phyloP scores from a whole-genome alignment of 2,797 vertebrate species.

The Apogon hyalosoma region DNA sequence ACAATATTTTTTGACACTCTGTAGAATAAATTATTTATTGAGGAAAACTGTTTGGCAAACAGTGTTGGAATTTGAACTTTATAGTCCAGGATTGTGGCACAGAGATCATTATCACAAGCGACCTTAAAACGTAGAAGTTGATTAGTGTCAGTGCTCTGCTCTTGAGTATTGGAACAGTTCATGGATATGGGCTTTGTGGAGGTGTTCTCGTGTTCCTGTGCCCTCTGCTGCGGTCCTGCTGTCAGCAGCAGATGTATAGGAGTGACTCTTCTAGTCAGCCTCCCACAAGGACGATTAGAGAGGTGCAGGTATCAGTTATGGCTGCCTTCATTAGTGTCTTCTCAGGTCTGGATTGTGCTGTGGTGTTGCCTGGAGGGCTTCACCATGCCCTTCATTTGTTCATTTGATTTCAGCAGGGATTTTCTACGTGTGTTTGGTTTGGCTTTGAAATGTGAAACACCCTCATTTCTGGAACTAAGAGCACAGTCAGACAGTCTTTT shows the following conservation, averaged over 20 bases:
- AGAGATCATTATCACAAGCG: no score
- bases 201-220: neutral
- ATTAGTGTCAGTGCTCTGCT: no score
- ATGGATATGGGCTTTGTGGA: neutral
- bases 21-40: no score
- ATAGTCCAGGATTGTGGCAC: no score
- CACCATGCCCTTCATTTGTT: constrained; percentile 18
- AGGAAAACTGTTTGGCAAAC: no score
- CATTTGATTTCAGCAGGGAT: constrained; percentile 5
- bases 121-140: no score
- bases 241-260: constrained; percentile 10
- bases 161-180: no score
- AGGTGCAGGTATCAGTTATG: constrained; percentile 4
- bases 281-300: constrained; percentile 12
- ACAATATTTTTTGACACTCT: no score
- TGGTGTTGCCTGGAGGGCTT: constrained; percentile 12
- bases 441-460: constrained; percentile 26
- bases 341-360: constrained; percentile 3
- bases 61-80: no score
- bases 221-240: constrained; percentile 6
- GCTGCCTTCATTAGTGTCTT: constrained; percentile 20
- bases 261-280: neutral
- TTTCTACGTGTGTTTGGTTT: neutral
- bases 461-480: constrained; percentile 3
- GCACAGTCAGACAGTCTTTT: neutral